phyloP scores from a whole-genome alignment of 1,140 invertebrate species.

The Temnothorax longispinosus region DNA sequence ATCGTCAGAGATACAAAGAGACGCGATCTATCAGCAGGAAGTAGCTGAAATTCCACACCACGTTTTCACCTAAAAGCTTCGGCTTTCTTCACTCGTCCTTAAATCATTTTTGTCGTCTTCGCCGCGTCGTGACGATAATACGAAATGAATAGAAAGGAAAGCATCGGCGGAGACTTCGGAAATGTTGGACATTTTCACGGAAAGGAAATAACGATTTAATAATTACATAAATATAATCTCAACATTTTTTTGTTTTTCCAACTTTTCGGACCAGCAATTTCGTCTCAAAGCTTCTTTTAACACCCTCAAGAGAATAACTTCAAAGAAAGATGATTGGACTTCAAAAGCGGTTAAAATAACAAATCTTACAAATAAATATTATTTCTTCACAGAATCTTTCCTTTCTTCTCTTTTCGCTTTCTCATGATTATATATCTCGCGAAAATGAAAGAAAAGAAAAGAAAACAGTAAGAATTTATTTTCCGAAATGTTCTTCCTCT shows the following conservation, averaged over 20 bases:
- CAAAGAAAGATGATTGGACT: neutral
- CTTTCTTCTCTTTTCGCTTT: neutral
- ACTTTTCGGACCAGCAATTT: neutral
- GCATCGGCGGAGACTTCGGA: neutral
- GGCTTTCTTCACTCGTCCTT: neutral
- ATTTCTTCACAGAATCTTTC: neutral
- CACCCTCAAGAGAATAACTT: neutral
- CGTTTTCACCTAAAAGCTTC: constrained; percentile 67
- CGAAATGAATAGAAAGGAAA: neutral
- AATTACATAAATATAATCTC: neutral
- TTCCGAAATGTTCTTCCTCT: neutral
- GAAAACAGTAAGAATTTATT: neutral
- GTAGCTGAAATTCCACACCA: constrained; percentile 76
- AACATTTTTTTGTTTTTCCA: neutral
- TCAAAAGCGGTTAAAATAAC: neutral
- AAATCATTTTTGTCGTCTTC: neutral
- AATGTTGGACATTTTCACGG: neutral
- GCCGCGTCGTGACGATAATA: neutral
- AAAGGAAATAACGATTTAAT: neutral
- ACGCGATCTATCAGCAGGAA: constrained; percentile 68
- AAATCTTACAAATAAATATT: neutral
- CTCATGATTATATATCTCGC: neutral
- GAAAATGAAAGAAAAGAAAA: neutral
- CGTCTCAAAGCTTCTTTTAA: neutral
- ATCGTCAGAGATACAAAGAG: constrained; percentile 35